A percentile compares a stretch with the other conserved stretches of the same genome.
These are phyloP conservation scores for Eumacrocentrus americanus DNA, from an alignment of 2,888 invertebrate species.

Conservation along the genomic window DNA sequence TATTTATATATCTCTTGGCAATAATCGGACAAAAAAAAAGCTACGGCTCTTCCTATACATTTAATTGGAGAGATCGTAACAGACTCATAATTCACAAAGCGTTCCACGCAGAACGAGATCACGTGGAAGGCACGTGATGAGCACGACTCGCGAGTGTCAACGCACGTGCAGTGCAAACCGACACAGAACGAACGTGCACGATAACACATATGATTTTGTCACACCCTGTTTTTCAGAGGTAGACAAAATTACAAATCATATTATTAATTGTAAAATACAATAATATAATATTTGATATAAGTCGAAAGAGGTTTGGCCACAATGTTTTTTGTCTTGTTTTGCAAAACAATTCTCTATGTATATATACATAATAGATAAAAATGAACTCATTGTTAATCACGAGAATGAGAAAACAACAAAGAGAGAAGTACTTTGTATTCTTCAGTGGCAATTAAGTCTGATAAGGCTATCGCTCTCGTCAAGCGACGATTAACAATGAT, in stretches of 20 bases:
- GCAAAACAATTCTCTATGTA: too few relatives aligned
- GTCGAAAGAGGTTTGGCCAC: too few relatives aligned
- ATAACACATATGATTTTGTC: too few relatives aligned
- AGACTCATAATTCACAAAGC: neutral
- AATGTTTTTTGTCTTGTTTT: too few relatives aligned
- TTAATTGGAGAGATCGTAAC: constrained; percentile 14
- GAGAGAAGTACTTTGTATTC: neutral
- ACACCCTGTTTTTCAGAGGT: too few relatives aligned
- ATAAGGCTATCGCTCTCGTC: neutral
- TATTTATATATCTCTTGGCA: too few relatives aligned
- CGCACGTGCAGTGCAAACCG: constrained; percentile 7
- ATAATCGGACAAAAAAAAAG: neutral
- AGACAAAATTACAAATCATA: too few relatives aligned
- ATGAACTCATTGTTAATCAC: neutral
- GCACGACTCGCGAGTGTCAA: constrained; percentile 8
- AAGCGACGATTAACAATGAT: neutral
- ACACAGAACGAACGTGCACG: neutral
- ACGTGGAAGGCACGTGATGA: constrained; percentile 18
- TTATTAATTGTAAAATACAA: too few relatives aligned
- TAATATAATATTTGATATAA: too few relatives aligned
- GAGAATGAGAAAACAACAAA: neutral
- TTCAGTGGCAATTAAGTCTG: neutral
- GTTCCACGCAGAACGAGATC: constrained; percentile 6
- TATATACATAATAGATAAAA: neutral
- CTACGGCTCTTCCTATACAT: neutral